A percentile compares a stretch with the other conserved stretches of the same genome.
These are phyloP conservation scores for Ahaetulla prasina DNA, from an alignment of 2,113 vertebrate genomes.

Conservation along the genomic window DNA sequence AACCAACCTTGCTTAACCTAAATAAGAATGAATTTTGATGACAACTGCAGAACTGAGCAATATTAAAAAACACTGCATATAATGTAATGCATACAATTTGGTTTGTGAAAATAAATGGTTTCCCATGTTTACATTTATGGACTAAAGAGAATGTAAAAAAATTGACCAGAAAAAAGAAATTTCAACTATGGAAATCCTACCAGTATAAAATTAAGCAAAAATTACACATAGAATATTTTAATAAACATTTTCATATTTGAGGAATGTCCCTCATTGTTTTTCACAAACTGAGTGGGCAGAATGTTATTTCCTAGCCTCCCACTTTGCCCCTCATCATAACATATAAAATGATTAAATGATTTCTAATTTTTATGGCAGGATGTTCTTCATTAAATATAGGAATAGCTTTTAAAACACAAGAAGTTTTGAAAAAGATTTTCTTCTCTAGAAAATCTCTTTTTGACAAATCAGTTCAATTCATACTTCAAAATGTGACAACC, in stretches of 20 bases:
- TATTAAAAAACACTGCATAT: slow-evolving; percentile 48
- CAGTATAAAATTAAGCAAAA: not conserved
- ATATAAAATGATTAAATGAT: slow-evolving; percentile 4
- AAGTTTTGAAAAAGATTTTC: not conserved
- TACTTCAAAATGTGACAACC: slow-evolving; percentile 18
- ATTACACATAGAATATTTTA: not conserved
- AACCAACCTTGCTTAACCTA: slow-evolving; percentile 11
- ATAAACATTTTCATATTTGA: not conserved
- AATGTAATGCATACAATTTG: slow-evolving; percentile 31
- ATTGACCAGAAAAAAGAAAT: slow-evolving; percentile 39
- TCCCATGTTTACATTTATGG: slow-evolving; percentile 48
- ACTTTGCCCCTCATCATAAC: not conserved
- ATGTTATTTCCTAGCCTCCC: slow-evolving; percentile 19
- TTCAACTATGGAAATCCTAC: slow-evolving; percentile 2
- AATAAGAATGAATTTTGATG: slow-evolving; percentile 36
- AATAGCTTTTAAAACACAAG: fast-evolving
- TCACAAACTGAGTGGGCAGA: slow-evolving; percentile 21
- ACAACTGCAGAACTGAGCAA: slow-evolving; percentile 36
- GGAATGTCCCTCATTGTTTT: slow-evolving; percentile 9
- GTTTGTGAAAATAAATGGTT: slow-evolving; percentile 42
- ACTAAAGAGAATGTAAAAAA: not conserved
- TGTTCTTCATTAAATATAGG: slow-evolving; percentile 1
- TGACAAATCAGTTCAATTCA: slow-evolving; percentile 22
- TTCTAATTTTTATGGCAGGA: not conserved
- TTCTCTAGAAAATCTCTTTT: slow-evolving; percentile 3